Evolutionary conservation across 1,140 invertebrate genomes (phyloP), one percentile per base, ranked within the genome.

Genomic region (Euschistus heros): DNA sequence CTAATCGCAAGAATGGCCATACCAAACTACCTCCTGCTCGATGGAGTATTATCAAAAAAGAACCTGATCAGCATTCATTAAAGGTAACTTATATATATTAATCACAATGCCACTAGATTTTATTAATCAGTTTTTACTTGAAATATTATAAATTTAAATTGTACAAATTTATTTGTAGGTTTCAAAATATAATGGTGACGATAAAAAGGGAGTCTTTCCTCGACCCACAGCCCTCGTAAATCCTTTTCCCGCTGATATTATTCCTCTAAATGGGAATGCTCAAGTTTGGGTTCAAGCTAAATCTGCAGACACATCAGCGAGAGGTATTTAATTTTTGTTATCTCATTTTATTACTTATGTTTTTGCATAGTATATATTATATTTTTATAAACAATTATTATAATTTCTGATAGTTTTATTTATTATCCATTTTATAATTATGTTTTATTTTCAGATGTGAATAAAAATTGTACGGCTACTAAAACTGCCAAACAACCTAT

Each of bases 211-310:
- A 24, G 54, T 14, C 2, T 57, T 57, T 57, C 55, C 42, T 22
- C 44, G 61, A 30, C 63, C 54, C 2, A 62, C 60, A 17, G 47
- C 63, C 3, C 60, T 66, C 17, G 62, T 57, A 20, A 57, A 60
- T 33, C 59, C 50, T 18, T 55, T 65, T 18, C 63, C 57, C 3
- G 27, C 37, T 55, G 61, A 54, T 27, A 57, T 24, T 26, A 17
- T 26, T 24, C 54, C 54, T 6, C 0, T 26, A 6, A 57, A 57
- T 57, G 54, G 54, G 10, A 24, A 20, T 24, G 54, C 54, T 57
- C 27, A 22, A 15, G 24, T 18, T 18, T 27, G 54, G 54, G 30
- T 42, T 24, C 30, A 10, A 18, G 24, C 15, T 6, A n/a, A 30
- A 55, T 55, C 26, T 55, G 57, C 26, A 26, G 30, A 62, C 6